Base-by-base conservation (phyloP, 1,140 invertebrate species). In the Venturia canescens region DNA sequence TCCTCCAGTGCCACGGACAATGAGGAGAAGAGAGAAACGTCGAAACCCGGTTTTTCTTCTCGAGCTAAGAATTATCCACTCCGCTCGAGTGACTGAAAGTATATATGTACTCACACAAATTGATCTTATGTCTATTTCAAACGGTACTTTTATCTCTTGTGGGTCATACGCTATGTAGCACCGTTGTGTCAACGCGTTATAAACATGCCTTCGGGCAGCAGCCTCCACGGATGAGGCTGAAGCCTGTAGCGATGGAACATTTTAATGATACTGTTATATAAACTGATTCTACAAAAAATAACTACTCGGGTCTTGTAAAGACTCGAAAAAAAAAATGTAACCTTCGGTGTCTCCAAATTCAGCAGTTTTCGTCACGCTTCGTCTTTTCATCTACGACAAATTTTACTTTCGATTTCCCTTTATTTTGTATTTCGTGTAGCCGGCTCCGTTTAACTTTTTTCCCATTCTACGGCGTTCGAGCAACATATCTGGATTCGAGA, bases 1-100 rank as follows among this genome's bases (percentile, higher is more conserved):
- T 66, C 15, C 23, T 66, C 26, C 60, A 66, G 60, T 66, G 60
- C 60, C 60, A 66, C 15, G 60, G 60, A 66, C 60, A 27, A 66
- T 23, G 23, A 57, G 21, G 21, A 57, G 53, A 57, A 69, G 29
- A 69, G n/a, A 63, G 11, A 27, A 27, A 7, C 1, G 4, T n/a
- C 6, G 3, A 53, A 53, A 57, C 53, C 9, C 53, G 53, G n/a
- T n/a, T 57, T 57, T 21, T n/a, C 13, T 44, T 44, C 38, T 44
- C 13, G 5, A 44, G n/a, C 38, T 1, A 44, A 44, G 38, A 44
- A 9, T 44, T 44, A 44, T 11, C 2, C 13, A 13, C 5, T 44
- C 11, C 1, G 7, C 7, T 9, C 7, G 13, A 44, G 38, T 44
- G 38, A 44, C 38, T 44, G 11, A 9, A 44, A 44, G n/a, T 53